Percentiles rank a stretch among this genome's conserved stretches.
These are phyloP conservation scores for Yasuhikotakia modesta DNA, from an alignment of 2,797 vertebrate genomes.

Conservation along the genomic window DNA sequence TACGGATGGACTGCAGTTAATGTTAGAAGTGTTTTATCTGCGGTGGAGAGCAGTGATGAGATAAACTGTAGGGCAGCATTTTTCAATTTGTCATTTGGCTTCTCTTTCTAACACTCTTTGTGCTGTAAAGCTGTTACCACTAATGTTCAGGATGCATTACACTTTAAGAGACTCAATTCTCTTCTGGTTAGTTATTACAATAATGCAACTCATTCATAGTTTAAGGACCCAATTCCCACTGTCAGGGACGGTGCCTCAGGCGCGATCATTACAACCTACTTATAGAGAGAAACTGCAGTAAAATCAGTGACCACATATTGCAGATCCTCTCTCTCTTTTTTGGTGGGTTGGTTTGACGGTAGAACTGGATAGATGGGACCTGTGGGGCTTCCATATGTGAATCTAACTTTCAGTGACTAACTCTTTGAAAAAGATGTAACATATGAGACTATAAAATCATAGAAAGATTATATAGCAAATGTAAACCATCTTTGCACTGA, in stretches of 20 bases:
- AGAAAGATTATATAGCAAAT: constrained; percentile 6
- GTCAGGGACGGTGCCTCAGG: constrained; percentile 44
- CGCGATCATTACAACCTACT: constrained; percentile 44
- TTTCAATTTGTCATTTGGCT: not conserved
- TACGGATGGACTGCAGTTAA: not conserved
- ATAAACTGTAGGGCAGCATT: not conserved
- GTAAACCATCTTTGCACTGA: not conserved
- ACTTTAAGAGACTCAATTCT: constrained; percentile 48
- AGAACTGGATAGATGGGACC: constrained; percentile 25
- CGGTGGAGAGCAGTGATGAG: not conserved
- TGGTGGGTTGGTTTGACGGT: constrained; percentile 16
- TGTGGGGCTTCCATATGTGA: not conserved
- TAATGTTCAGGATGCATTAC: constrained; percentile 20
- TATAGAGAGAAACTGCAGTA: constrained; percentile 43
- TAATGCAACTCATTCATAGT: constrained; percentile 55
- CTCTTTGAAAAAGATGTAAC: not conserved
- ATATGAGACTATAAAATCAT: too few species aligned
- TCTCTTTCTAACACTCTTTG: not conserved
- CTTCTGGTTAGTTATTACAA: constrained; percentile 52
- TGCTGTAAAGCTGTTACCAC: constrained; percentile 36
- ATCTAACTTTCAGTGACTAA: not conserved
- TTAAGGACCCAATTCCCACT: constrained; percentile 55
- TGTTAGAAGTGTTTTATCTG: not conserved
- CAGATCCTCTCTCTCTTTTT: constrained; percentile 23
- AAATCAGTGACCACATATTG: constrained; percentile 43